A percentile compares a stretch with the other conserved stretches of the same genome.
Conservation (phyloP, 2,797 vertebrate genomes). For the Pachyuromys duprasi region DNA sequence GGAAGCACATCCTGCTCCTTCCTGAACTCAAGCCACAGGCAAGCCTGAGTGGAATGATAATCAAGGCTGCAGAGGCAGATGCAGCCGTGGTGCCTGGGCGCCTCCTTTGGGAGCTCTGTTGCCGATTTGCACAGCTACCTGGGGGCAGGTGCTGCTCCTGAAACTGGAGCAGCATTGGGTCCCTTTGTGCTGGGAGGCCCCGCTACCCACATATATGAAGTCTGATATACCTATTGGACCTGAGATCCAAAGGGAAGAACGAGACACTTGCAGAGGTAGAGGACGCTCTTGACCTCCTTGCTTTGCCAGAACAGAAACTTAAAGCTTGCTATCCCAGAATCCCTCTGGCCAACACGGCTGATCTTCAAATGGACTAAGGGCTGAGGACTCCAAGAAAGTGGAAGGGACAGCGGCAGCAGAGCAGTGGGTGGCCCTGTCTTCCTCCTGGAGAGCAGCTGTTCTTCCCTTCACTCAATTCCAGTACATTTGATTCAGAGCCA, state of each 20-base stretch:
- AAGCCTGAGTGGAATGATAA: conserved; percentile 38
- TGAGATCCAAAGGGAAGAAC: not conserved
- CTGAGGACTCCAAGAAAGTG: not conserved
- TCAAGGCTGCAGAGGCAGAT: not conserved
- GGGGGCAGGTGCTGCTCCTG: not conserved
- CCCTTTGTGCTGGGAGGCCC: not conserved
- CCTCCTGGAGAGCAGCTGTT: not conserved
- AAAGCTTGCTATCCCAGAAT: not conserved
- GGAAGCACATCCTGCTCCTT: not conserved
- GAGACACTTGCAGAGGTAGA: no score
- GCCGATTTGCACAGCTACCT: not conserved
- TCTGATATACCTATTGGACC: no score
- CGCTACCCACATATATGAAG: no score
- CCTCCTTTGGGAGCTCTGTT: not conserved
- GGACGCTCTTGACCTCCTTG: not conserved
- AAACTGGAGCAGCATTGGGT: not conserved
- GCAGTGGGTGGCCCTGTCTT: not conserved
- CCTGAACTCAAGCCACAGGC: not conserved
- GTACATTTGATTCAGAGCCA: conserved; percentile 75
- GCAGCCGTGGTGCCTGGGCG: not conserved
- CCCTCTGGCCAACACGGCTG: not conserved
- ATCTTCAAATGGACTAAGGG: not conserved
- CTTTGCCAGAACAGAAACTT: not conserved
- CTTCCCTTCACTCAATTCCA: conserved; percentile 55
- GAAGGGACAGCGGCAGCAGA: not conserved